Evolutionary conservation across 2,888 invertebrate genomes (phyloP), one percentile per base, ranked within the genome.

Genomic region (Malachius bipustulatus): DNA sequence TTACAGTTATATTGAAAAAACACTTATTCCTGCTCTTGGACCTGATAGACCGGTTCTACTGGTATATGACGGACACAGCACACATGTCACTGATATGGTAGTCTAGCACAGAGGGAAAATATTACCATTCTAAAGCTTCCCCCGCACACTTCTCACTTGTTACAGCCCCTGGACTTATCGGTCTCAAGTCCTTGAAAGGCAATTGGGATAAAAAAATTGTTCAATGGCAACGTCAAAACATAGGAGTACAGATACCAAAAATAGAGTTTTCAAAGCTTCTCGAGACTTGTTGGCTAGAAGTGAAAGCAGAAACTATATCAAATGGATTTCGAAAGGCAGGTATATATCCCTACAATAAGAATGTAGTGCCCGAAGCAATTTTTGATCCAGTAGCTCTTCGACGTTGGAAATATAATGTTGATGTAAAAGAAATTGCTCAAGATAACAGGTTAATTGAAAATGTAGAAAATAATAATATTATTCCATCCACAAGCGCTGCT

Each of bases 61-160:
- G n/a, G 44, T 57, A 16, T 54, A 52, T 34, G 55, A 55, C 38
- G 55, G 56, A 2, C 55, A 57, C 41, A 33, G 36, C 9, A 54
- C 51, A 14, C 53, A 50, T 35, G 39, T 50, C 14, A 40, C 38
- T 24, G 15, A 43, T n/a, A 38, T 16, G 33, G 37, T 49, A 3
- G 36, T 51, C 12, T 36, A 24, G 45, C 45, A 11, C 30, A 14
- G 8, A 8, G 39, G 38, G 32, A 49, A 13, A 16, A 41, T 3
- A 41, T 51, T n/a, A 48, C 43, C 3, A 50, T 54, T 16, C 30
- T 55, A 2, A 57, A 54, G 35, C 38, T 56, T 13, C 54, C 55
- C 19, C 48, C 54, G 13, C 54, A 57, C 34, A 46, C 49, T 4
- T 48, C 45, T 4, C 50, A 54, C 29, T 9, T 44, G 3, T 38